A percentile compares a stretch with the other conserved stretches of the same genome.
Evolutionary conservation across 2,888 invertebrate genomes (phyloP).

Genomic region (Caenorhabditis sp.): DNA sequence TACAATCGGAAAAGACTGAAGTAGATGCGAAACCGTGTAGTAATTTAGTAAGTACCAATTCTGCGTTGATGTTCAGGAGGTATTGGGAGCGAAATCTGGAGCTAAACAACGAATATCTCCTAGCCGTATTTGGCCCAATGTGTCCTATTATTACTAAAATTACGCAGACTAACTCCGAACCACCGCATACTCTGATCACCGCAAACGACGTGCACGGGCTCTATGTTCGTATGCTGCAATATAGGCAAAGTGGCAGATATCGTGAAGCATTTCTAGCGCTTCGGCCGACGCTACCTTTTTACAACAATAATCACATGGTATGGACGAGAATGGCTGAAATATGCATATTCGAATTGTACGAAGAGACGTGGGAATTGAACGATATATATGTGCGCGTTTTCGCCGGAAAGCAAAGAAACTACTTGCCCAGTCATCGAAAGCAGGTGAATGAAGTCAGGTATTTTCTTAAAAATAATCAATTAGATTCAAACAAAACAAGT

Average conservation of each 20-base stretch:
- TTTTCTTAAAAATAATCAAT: not conserved
- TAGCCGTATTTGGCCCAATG: too few relatives aligned
- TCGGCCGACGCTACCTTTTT: slow-evolving; percentile 22
- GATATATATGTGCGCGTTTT: slow-evolving; percentile 27
- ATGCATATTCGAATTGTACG: slow-evolving; percentile 28
- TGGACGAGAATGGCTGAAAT: slow-evolving; percentile 38
- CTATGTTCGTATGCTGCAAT: slow-evolving; percentile 22
- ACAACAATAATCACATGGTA: slow-evolving; percentile 19
- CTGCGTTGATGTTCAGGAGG: too few relatives aligned
- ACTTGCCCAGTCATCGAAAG: slow-evolving; percentile 2
- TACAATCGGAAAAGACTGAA: too few relatives aligned
- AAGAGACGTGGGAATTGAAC: slow-evolving; percentile 25
- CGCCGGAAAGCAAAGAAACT: not conserved
- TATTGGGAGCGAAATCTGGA: too few relatives aligned
- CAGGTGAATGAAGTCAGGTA: not conserved
- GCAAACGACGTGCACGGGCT: slow-evolving; percentile 15
- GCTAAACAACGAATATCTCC: too few relatives aligned
- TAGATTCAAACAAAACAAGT: not conserved
- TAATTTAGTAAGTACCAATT: too few relatives aligned
- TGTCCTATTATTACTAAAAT: too few relatives aligned
- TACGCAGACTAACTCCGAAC: too few relatives aligned
- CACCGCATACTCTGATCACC: not conserved
- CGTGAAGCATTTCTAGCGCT: slow-evolving; percentile 23
- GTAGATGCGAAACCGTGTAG: too few relatives aligned
- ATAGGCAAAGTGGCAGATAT: slow-evolving; percentile 26